Conservation (phyloP, 2,888 invertebrate species). For the Tyria jacobaeae region DNA sequence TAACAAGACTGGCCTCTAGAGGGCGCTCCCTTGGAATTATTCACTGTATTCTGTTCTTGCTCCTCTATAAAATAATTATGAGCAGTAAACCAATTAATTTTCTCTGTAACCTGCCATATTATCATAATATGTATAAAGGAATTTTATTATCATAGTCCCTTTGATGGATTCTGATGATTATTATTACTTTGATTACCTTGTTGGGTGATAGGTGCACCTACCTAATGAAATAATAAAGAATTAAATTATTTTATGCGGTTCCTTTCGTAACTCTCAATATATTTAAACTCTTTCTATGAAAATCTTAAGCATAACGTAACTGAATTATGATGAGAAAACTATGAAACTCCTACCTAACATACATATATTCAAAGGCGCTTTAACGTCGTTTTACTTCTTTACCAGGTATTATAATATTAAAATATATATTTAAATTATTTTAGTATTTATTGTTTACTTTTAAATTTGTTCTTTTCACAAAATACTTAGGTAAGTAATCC, state of each 20-base stretch:
- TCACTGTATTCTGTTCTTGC: constrained; percentile 62
- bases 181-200: neutral
- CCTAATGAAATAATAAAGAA: neutral
- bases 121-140: constrained; percentile 55
- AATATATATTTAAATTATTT: too few species aligned
- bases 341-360: too few species aligned
- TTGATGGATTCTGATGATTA: constrained; percentile 2
- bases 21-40: constrained; percentile 63
- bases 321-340: too few species aligned
- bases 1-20: constrained; percentile 67
- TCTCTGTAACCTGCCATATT: constrained; percentile 57
- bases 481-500: neutral
- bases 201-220: neutral
- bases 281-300: too few species aligned
- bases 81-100: constrained; percentile 69
- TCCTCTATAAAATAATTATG: constrained; percentile 70
- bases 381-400: too few species aligned
- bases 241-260: neutral
- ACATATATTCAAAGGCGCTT: too few species aligned
- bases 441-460: neutral
- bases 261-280: too few species aligned
- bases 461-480: too few species aligned
- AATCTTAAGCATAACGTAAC: too few species aligned
- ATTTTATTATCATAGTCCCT: constrained; percentile 42
- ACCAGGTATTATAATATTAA: too few species aligned